Base-by-base conservation (phyloP, 2,888 invertebrate genomes). In the Aleiodes testaceus region DNA sequence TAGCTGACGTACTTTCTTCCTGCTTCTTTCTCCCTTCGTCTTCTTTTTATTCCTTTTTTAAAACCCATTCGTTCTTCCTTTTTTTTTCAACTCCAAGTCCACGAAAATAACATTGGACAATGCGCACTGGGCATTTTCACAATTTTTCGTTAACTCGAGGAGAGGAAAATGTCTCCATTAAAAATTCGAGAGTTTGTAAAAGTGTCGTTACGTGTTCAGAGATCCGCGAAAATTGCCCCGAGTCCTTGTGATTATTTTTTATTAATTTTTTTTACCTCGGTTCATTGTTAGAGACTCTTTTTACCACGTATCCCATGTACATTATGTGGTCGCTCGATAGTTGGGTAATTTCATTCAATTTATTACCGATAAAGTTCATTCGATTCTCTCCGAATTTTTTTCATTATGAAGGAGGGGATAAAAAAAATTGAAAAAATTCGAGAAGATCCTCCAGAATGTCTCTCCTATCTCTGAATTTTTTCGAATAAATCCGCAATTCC, bases 261-360 rank as follows among this genome's bases (percentile, higher is more conserved):
- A 36, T 36, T 36, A 36, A 36, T 36, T 36, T 36, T 36, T 36
- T 36, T 36, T 36, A 9, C 2, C 6, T 2, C 11, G 2, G 9
- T 36, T 36, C 36, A 36, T 36, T 0, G 26, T 2, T 6, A 36
- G 30, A 53, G 53, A 42, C 42, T 42, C 44, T 66, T 66, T 66
- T 36, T 36, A 4, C 26, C 66, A 66, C 53, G 22, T 53, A 53
- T 53, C 53, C 36, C 22, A 14, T 66, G 22, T 44, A 18, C 18
- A 44, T 36, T 36, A 53, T 52, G 44, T 53, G 26, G 22, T 49
- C 66, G 69, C 26, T 73, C 68, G 66, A 66, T 26, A 66, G 64
- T 53, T 61, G 65, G 66, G 61, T 63, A 66, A 69, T 71, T 67
- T 69, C 47, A 71, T 71, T 73, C 45, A 66, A 44, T 68, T 47